Evolutionary conservation across 2,888 invertebrate genomes (phyloP), one percentile per base, ranked within the genome.

Genomic region (Ceriagrion tenellum): DNA sequence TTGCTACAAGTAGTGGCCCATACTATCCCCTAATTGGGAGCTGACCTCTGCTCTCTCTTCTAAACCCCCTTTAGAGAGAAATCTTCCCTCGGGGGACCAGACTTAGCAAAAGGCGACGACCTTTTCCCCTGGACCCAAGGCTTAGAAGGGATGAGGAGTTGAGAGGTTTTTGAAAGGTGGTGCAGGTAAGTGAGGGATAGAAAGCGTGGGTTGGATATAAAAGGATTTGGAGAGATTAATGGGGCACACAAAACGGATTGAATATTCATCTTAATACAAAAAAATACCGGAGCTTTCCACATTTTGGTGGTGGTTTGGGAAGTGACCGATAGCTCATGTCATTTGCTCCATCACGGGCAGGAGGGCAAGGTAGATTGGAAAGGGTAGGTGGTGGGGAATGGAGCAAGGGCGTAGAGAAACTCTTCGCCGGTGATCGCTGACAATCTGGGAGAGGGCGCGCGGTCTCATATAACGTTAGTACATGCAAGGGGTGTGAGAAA

Each of bases 11-110:
- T 56, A 90, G 90, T 55, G 55, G n/a, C 12, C 90, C 90, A 56
- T n/a, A n/a, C 90, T 40, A 55, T 90, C 90, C 55, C 55, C 12
- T 90, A 90, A 90, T 55, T 47, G 90, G 55, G 90, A 18, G 56
- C n/a, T 55, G 90, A 55, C 90, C 90, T 90, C 40, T 56, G 55
- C n/a, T n/a, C 55, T 23, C 90, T 90, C 55, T 90, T 13, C 55
- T 30, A 12, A 59, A 59, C 59, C 59, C 20, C 13, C 23, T 12
- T 1, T 4, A 55, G 47, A 56, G 26, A 81, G 35, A 81, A n/a
- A n/a, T n/a, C n/a, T n/a, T 16, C 35, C 35, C 35, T 35, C 81
- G 1, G 81, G 18, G 81, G 81, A 35, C 1, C 35, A 12, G 30
- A 81, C 81, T 81, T 35, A 23, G 81, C 81, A 81, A 69, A 81